A percentile compares a stretch with the other conserved stretches of the same genome.
Evolutionary conservation across 1,140 invertebrate species (phyloP).

Genomic region (Drosophila kanapiae): DNA sequence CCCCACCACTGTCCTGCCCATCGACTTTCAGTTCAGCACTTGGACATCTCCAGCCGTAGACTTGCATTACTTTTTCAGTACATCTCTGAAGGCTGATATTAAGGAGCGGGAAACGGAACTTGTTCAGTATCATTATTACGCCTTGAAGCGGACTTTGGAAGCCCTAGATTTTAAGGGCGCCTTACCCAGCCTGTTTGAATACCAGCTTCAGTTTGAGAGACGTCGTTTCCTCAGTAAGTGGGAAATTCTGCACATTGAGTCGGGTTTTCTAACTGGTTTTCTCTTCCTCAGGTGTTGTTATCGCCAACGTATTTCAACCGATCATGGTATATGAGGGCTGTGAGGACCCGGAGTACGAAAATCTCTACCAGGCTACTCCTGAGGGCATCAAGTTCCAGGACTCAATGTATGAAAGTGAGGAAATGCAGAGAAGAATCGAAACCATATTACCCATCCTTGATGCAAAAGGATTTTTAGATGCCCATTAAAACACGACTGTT

Average conservation of each 20-base stretch:
- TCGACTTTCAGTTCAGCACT: conserved; percentile 75
- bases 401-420: conserved; percentile 41
- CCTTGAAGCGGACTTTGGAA: conserved; percentile 39
- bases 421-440: conserved; percentile 35
- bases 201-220: conserved; percentile 61
- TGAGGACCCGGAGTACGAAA: conserved; percentile 46
- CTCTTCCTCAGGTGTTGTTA: conserved; percentile 21
- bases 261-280: not conserved
- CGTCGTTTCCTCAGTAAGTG: conserved; percentile 64
- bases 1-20: conserved; percentile 81
- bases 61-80: conserved; percentile 75
- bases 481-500: conserved; percentile 28
- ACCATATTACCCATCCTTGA: conserved; percentile 57
- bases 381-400: conserved; percentile 54
- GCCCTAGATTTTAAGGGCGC: conserved; percentile 47
- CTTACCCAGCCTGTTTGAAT: conserved; percentile 64
- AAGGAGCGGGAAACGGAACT: conserved; percentile 43
- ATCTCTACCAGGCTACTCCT: conserved; percentile 47
- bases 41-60: conserved; percentile 62
- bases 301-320: conserved; percentile 42
- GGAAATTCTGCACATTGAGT: not conserved
- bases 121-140: conserved; percentile 68
- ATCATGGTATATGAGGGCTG: conserved; percentile 58
- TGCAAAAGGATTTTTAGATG: conserved; percentile 63
- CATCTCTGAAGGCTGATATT: conserved; percentile 56